A percentile compares a stretch with the other conserved stretches of the same genome.
phyloP scores from a whole-genome alignment of 1,140 invertebrate genomes.

The Cardiocondyla obscurior region DNA sequence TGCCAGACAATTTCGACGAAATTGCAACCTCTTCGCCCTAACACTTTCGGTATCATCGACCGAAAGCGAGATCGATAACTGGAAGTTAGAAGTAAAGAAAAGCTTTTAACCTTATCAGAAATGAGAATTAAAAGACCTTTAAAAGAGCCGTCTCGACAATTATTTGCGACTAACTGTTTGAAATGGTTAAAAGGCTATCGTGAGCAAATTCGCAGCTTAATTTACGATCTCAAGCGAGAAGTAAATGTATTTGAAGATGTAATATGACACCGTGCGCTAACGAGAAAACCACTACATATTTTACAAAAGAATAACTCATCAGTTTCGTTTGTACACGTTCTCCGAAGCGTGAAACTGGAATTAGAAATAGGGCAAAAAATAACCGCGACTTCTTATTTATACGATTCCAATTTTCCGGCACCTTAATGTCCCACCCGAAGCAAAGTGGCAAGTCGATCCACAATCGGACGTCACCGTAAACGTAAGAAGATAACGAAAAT shows the following conservation, averaged over 20 bases:
- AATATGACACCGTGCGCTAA: neutral
- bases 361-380: neutral
- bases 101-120: constrained; percentile 46
- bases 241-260: neutral
- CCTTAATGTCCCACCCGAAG: neutral
- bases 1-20: constrained; percentile 9
- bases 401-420: neutral
- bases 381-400: neutral
- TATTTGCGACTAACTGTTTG: constrained; percentile 37
- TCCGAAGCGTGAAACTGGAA: neutral
- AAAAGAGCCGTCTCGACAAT: constrained; percentile 40
- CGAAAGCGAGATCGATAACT: constrained; percentile 1
- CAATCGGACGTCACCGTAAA: constrained; percentile 17
- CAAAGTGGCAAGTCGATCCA: constrained; percentile 30
- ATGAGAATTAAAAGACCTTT: constrained; percentile 34
- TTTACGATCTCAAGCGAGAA: constrained; percentile 11
- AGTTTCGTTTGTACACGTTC: neutral
- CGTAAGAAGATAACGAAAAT: constrained; percentile 32
- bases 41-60: neutral
- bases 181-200: constrained; percentile 11
- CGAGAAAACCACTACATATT: neutral
- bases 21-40: neutral
- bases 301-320: too few relatives aligned
- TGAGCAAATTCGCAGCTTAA: constrained; percentile 1
- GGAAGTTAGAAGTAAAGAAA: constrained; percentile 25